Evolutionary conservation across 2,797 vertebrate genomes (phyloP), one percentile per base, ranked within the genome.

Genomic region (Clarias laeviceps): DNA sequence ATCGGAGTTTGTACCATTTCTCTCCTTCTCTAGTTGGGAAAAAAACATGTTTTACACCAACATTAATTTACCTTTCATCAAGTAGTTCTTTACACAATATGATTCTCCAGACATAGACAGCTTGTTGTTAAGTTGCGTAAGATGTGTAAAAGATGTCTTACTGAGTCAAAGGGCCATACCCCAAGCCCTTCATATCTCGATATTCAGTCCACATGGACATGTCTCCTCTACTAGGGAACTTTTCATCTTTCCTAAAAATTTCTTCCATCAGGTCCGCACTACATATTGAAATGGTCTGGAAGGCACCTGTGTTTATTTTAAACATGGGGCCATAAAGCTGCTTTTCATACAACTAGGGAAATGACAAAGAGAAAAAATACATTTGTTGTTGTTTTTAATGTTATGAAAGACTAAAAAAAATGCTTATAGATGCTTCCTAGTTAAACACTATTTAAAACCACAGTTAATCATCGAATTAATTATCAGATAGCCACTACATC

Each of bases 111-210:
- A 50, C 45, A 50, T 45, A 45, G 9, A 45, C 45, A 50, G 45
- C 1, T 50, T 50, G 45, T 45, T 50, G 11, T 54, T 54, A 54
- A 54, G 50, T 54, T 54, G 12, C 14, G 50, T 54, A 34, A 66
- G 45, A 81, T 66, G n/a, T 17, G 22, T 27, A 9, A 50, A n/a
- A 66, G 1, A 29, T n/a, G 34, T 29, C 96, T 97, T 94, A 99
- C 98, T 92, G 96, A 0, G 97, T 96, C 81, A 99, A 96, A 70
- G 96, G 96, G n/a, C 98, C 98, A 0, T 97, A 98, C 34, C 95
- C 91, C 11, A 97, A 78, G 80, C 90, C 96, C 12, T 91, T 94
- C 62, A 93, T 90, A 83, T 97, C 94, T 0, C 98, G 95, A 84
- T 97, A 96, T 12, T 96, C 96, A 79, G 94, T 98, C 98, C 98